Percentiles rank a stretch among this genome's conserved stretches.
Evolutionary conservation across 2,888 invertebrate genomes (phyloP).

Genomic region (Spicauda simplicius): DNA sequence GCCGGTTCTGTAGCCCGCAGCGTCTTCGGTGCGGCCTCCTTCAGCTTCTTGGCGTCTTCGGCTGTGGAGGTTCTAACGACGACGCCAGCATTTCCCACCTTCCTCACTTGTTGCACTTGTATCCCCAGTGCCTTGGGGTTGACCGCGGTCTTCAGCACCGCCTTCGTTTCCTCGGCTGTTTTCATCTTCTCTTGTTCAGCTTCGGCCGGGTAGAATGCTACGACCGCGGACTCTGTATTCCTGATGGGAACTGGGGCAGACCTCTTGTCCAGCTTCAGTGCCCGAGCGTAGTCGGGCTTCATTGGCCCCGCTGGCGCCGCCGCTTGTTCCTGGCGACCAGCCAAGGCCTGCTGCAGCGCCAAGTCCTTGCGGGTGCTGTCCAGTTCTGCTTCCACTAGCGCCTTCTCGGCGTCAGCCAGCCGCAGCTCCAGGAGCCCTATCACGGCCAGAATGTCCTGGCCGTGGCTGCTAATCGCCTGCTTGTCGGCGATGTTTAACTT

Average conservation of each 20-base stretch:
- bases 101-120: neutral
- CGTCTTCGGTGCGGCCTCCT: neutral
- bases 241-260: neutral
- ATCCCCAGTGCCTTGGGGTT: too few relatives aligned
- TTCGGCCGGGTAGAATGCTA: constrained; percentile 6
- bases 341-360: neutral
- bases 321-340: neutral
- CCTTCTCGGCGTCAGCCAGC: neutral
- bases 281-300: neutral
- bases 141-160: neutral
- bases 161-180: constrained; percentile 6
- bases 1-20: neutral
- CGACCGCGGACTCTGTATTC: neutral
- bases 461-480: too few relatives aligned
- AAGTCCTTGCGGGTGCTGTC: neutral
- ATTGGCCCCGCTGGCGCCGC: neutral
- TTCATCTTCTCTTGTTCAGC: neutral
- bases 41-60: neutral
- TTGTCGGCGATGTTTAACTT: too few relatives aligned
- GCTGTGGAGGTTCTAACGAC: constrained; percentile 2
- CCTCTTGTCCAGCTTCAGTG: neutral
- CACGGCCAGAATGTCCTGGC: too few relatives aligned
- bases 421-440: neutral
- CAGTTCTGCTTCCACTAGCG: neutral
- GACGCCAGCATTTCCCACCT: constrained; percentile 12